phyloP scores from a whole-genome alignment of 35 echinoderm and acorn worm species.

The Lytechinus variegatus region DNA sequence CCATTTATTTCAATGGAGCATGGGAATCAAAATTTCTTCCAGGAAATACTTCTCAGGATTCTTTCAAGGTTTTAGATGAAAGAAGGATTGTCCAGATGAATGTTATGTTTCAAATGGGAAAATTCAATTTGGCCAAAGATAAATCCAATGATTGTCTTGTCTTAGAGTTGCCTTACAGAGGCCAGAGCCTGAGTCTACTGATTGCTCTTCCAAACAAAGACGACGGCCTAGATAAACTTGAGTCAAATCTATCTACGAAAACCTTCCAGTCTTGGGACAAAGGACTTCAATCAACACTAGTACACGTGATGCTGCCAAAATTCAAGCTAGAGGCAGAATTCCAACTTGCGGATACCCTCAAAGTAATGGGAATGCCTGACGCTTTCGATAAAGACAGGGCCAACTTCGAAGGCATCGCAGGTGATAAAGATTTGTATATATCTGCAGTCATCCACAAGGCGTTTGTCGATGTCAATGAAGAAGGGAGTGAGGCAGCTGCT shows the following conservation, averaged over 20 bases:
- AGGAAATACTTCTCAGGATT: slow-evolving; percentile 43
- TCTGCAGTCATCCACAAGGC: slow-evolving; percentile 82
- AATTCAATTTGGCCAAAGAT: slow-evolving; percentile 30
- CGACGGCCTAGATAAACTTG: slow-evolving; percentile 49
- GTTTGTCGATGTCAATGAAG: slow-evolving; percentile 96
- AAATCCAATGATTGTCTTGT: slow-evolving; percentile 48
- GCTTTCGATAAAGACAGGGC: slow-evolving; percentile 60
- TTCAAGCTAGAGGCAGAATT: slow-evolving; percentile 75
- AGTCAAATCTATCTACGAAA: slow-evolving; percentile 26
- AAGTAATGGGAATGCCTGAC: slow-evolving; percentile 80
- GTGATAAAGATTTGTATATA: slow-evolving; percentile 62
- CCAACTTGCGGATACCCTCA: slow-evolving; percentile 57
- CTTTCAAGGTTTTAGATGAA: slow-evolving; percentile 24
- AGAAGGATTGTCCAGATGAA: slow-evolving; percentile 14
- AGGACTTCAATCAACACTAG: background rate
- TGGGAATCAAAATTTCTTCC: slow-evolving; percentile 62
- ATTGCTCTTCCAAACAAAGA: slow-evolving; percentile 54
- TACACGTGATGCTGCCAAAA: slow-evolving; percentile 68
- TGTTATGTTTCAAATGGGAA: slow-evolving; percentile 70
- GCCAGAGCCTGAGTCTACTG: slow-evolving; percentile 57
- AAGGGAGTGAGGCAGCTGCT: slow-evolving; percentile 95
- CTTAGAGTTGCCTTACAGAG: slow-evolving; percentile 57
- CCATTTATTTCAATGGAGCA: slow-evolving; percentile 83
- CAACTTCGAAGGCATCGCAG: slow-evolving; percentile 74
- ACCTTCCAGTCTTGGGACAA: slow-evolving; percentile 1